phyloP scores from a whole-genome alignment of 2,113 vertebrate genomes.

The Pseudorasbora parva region DNA sequence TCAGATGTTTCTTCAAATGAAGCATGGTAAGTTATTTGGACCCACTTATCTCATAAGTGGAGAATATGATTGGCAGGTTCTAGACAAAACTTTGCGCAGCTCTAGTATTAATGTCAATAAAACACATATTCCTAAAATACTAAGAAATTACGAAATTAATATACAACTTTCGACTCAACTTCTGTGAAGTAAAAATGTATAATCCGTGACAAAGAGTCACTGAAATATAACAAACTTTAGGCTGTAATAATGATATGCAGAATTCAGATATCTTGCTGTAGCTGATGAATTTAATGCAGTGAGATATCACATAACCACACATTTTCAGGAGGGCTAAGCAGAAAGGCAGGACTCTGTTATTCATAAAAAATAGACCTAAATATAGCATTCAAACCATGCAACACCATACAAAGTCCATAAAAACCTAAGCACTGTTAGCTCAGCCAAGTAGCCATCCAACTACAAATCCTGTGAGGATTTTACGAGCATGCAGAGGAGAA shows the following conservation, averaged over 20 bases:
- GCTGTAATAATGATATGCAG: neutral
- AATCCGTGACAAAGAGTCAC: neutral
- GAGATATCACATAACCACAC: neutral
- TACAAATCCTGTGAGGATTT: slow-evolving; percentile 59
- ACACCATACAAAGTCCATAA: neutral
- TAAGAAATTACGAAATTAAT: neutral
- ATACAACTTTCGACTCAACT: neutral
- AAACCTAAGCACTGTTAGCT: neutral
- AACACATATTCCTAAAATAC: neutral
- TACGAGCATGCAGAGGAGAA: slow-evolving; percentile 26
- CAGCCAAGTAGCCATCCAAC: slow-evolving; percentile 16
- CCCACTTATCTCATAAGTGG: neutral
- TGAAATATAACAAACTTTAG: neutral
- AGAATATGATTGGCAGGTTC: neutral
- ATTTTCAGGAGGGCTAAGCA: neutral
- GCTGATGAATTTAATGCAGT: neutral
- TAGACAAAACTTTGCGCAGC: neutral
- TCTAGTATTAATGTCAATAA: neutral
- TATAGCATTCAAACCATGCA: neutral
- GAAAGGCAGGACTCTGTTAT: neutral
- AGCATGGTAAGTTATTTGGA: neutral
- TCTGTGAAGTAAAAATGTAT: neutral
- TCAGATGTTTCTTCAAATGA: neutral
- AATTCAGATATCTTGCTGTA: neutral
- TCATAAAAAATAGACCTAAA: neutral